Evolutionary conservation across 2,113 vertebrate genomes (phyloP).

Genomic region (Otis tarda): DNA sequence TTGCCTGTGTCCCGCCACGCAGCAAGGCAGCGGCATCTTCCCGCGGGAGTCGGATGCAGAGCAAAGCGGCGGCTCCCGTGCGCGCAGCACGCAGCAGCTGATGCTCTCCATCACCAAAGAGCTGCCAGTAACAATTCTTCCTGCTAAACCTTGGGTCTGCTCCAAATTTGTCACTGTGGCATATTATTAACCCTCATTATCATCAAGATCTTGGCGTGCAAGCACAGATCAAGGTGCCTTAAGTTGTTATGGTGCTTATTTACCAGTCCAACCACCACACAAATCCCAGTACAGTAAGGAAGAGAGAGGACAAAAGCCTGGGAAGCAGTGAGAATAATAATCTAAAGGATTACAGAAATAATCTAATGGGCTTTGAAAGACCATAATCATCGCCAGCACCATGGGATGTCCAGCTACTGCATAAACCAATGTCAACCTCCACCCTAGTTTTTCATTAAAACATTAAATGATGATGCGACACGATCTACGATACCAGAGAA

Average conservation of each 20-base stretch:
- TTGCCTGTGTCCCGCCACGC: not conserved
- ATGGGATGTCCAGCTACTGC: not conserved
- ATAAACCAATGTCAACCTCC: not conserved
- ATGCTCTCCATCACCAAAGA: not conserved
- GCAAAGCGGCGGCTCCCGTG: fast-evolving
- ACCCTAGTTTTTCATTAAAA: not conserved
- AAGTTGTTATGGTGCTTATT: not conserved
- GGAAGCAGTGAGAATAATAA: not conserved
- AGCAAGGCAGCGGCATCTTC: not conserved
- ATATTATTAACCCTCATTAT: not conserved
- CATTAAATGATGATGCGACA: not conserved
- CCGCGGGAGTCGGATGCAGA: not conserved
- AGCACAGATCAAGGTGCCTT: not conserved
- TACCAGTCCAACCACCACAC: not conserved
- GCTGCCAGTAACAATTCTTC: not conserved
- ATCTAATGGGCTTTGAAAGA: not conserved
- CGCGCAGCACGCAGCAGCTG: not conserved
- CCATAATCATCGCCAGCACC: not conserved
- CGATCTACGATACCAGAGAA: not conserved
- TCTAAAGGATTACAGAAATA: not conserved
- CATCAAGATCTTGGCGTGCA: not conserved
- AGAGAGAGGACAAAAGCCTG: not conserved
- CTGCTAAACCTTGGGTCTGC: not conserved
- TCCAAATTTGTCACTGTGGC: not conserved
- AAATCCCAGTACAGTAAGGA: not conserved